phyloP scores from a whole-genome alignment of 2,888 invertebrate species.

The Copidosoma aretas region DNA sequence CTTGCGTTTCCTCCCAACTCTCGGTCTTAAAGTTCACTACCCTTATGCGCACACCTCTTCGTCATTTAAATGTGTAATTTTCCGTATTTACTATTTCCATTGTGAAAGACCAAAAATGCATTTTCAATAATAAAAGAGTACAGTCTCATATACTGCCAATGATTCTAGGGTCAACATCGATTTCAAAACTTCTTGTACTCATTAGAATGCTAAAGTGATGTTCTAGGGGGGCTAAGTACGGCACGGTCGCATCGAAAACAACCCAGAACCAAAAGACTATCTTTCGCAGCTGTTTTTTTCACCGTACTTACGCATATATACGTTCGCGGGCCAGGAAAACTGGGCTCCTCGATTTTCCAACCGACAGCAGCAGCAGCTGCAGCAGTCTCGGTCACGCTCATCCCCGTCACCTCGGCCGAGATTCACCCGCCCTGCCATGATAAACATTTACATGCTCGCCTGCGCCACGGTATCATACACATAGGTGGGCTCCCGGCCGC shows the following conservation, averaged over 20 bases:
- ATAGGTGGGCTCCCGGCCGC: neutral
- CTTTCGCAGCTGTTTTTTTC: neutral
- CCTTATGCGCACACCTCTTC: neutral
- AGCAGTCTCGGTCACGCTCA: conserved; percentile 2
- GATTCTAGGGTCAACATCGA: too few relatives aligned
- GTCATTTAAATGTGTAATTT: too few relatives aligned
- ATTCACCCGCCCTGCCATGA: neutral
- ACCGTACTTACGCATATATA: conserved; percentile 5
- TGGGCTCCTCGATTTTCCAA: conserved; percentile 43
- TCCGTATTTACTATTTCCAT: too few relatives aligned
- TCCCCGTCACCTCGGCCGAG: neutral
- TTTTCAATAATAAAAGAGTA: too few relatives aligned
- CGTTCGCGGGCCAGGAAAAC: neutral
- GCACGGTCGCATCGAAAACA: neutral
- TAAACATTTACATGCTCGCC: neutral
- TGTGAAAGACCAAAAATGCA: too few relatives aligned
- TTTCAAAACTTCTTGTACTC: too few relatives aligned
- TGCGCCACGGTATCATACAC: neutral
- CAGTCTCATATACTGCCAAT: too few relatives aligned
- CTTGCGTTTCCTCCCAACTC: neutral
- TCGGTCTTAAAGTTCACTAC: neutral
- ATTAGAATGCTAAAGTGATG: too few relatives aligned
- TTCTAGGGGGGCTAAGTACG: too few relatives aligned
- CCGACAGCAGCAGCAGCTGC: too few relatives aligned
- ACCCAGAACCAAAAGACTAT: conserved; percentile 9